Evolutionary conservation across 1,140 invertebrate genomes (phyloP), one percentile per base, ranked within the genome.

Genomic region (Lepidurus arcticus): DNA sequence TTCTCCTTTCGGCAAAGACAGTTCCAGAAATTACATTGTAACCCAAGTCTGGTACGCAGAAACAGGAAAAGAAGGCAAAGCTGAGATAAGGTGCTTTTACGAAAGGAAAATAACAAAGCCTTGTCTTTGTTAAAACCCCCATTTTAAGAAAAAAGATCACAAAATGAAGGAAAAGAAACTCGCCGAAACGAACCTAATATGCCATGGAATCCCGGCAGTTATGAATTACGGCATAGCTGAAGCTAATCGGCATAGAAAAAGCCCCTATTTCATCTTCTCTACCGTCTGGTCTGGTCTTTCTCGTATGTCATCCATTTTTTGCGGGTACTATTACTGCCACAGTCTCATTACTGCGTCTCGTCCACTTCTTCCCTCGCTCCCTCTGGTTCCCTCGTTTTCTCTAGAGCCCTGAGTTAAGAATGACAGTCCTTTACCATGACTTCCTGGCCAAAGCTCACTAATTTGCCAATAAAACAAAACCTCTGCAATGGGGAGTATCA

Each of bases 401-500:
- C 53, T 16, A 11, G 21, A 65, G 7, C 53, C 7, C 53, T 21
- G 45, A 34, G 34, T 34, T 47, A 13, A 7, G 21, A 65, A 65
- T 65, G 53, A 21, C 53, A 65, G 53, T 65, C 21, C 53, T 21
- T 65, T 9, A 7, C 53, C 16, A 65, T 16, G 53, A 65, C 53
- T 65, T 65, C 13, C 21, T 65, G 53, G 8, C 53, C 21, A 65
- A 65, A 65, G 16, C 53, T 65, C 53, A 65, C 53, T 65, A 65
- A 65, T 65, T 65, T 65, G 53, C 53, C 53, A 65, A 65, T 65
- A 65, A 65, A 65, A 65, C 16, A 65, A 65, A 65, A 65, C 34
- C 53, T 65, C 9, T 7, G 53, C 53, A 65, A 65, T 7, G 53
- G 13, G 53, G 53, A 65, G 34, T 34, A 34, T 34, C 34, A 34